Base-by-base conservation (phyloP, 2,797 vertebrate genomes). In the Salmo trutta region DNA sequence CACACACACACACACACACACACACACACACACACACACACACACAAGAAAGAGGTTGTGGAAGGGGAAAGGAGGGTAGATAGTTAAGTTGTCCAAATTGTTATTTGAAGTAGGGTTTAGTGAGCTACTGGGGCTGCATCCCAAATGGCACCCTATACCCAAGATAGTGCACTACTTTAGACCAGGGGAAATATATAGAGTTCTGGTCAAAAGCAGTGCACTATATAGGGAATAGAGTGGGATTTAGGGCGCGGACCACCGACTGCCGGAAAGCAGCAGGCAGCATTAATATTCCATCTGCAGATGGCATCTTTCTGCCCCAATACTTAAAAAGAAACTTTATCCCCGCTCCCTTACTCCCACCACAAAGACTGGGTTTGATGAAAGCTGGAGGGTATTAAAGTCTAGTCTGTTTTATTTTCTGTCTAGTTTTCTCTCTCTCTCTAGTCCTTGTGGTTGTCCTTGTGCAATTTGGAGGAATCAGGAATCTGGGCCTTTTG, bases 331-430 rank as follows among this genome's bases (percentile, higher is more conserved):
- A 88, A 86, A 83, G 74, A 91, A 89, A 89, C 71, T n/a, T 56
- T 83, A 88, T 73, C 67, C 72, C 84, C 81, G 53, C 56, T 70
- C 10, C 6, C 54, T 59, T 6, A 56, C 15, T 4, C 76, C 82
- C 78, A 89, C 90, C 90, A 84, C 85, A 90, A 84, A 83, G 79
- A 80, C 89, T 85, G 83, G 54, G 27, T 91, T 89, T 91, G 79
- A 91, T 91, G 83, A 86, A 88, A 88, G 78, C 78, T 80, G 80
- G 71, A 74, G 5, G 10, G 19, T 59, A n/a, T n/a, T n/a, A n/a
- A 19, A 59, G 54, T 59, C 54, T 87, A 90, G 89, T 89, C 87
- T 90, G 87, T 86, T 85, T 75, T 73, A 73, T 68, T 68, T 89
- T 87, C 85, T 67, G 68, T 31, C 33, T 33, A 41, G 27, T 41